Evolutionary conservation across 2,797 vertebrate genomes (phyloP), one percentile per base, ranked within the genome.

Genomic region (Mareca strepera): DNA sequence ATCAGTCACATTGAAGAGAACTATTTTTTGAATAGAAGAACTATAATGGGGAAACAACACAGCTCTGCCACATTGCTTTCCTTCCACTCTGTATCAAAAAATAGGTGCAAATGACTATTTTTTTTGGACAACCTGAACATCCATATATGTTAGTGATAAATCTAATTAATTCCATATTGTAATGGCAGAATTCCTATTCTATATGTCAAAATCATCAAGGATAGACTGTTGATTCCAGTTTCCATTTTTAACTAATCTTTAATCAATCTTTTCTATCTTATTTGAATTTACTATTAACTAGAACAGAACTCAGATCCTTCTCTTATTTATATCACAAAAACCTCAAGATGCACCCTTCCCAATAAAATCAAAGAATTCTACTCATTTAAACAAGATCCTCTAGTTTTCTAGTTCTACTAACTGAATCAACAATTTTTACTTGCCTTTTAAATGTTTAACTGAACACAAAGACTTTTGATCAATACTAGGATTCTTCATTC

Each of bases 161-260:
- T 39, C 43, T 9, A 0, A 1, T 41, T 23, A 43, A 7, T 37
- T 3, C 1, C 3, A 52, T 56, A 67, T 63, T 13, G 3, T 21
- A 67, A 29, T 2, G 12, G 6, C 25, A 79, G 44, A 56, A 70
- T 44, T 22, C 9, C 3, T 69, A 33, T 53, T 59, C 43, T 79
- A 26, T 35, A 58, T n/a, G 26, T 26, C 52, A 29, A 50, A 23
- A 44, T 44, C 10, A 44, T 41, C 43, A 75, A 79, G 12, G 9
- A 66, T 3, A 58, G 33, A 33, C 33, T 21, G 3, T 13, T 69
- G 59, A 44, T 26, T 84, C 33, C 17, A 58, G 11, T 64, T 75
- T 68, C 37, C 69, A 86, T 77, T 50, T 7, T 60, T 79, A 66
- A 35, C 28, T 66, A 64, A 22, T 84, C 77, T 43, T 86, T 90